Conservation (phyloP, 2,113 vertebrate species). For the Gavia stellata region DNA sequence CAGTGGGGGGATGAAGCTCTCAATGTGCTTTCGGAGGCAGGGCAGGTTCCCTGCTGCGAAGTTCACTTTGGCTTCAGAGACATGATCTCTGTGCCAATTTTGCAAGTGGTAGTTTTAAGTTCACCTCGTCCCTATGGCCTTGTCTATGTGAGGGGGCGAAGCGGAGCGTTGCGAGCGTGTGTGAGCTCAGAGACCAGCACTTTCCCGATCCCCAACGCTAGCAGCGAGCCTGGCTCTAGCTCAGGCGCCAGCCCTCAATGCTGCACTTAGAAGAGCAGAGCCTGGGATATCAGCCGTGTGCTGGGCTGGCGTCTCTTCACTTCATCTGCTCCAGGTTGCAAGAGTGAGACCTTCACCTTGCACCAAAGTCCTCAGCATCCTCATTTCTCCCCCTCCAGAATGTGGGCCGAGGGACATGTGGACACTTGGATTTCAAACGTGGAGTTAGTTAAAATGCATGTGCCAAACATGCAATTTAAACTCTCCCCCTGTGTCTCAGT, state of each 20-base stretch:
- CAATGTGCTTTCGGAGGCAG: not conserved
- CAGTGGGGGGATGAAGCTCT: not conserved
- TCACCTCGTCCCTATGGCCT: not conserved
- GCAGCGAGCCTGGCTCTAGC: not conserved
- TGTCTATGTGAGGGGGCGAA: not conserved
- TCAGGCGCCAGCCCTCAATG: not conserved
- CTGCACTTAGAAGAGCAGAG: not conserved
- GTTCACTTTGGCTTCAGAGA: not conserved
- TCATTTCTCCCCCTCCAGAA: not conserved
- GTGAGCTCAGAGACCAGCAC: not conserved
- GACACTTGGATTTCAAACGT: not conserved
- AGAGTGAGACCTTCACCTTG: not conserved
- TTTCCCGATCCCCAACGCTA: not conserved
- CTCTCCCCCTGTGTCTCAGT: not conserved
- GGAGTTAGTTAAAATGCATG: not conserved
- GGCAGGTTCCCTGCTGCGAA: not conserved
- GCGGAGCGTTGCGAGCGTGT: fast-evolving
- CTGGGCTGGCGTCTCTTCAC: not conserved
- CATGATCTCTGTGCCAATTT: not conserved
- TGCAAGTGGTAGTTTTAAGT: not conserved
- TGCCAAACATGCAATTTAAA: not conserved
- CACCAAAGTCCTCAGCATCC: not conserved
- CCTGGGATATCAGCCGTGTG: not conserved
- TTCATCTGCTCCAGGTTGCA: not conserved
- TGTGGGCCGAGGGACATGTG: not conserved